phyloP scores from a whole-genome alignment of 2,797 vertebrate species.

The Anabacerthia variegaticeps region DNA sequence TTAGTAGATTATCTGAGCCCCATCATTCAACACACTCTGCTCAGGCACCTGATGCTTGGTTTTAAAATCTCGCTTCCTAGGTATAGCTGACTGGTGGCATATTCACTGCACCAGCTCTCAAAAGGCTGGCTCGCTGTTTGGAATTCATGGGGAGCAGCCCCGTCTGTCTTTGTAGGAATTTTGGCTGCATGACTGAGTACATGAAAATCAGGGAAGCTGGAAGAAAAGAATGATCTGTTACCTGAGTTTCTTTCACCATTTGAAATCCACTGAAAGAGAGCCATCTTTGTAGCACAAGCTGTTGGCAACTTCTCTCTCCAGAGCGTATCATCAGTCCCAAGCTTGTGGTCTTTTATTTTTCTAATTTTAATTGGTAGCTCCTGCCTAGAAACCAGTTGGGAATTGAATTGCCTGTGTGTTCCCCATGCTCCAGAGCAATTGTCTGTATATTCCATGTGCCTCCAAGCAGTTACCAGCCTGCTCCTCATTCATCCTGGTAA shows the following conservation, averaged over 20 bases:
- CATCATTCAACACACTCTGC: not conserved
- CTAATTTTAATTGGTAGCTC: conserved; percentile 71
- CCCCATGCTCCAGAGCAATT: conserved; percentile 38
- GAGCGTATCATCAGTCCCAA: conserved; percentile 44
- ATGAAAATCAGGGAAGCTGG: conserved; percentile 50
- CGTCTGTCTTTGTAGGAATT: conserved; percentile 55
- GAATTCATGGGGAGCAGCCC: conserved; percentile 46
- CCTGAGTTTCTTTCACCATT: conserved; percentile 55
- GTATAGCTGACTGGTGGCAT: conserved; percentile 29
- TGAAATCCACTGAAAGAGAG: conserved; percentile 58
- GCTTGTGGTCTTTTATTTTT: conserved; percentile 53
- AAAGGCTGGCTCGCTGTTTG: conserved; percentile 1
- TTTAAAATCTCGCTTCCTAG: conserved; percentile 13
- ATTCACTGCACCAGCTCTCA: conserved; percentile 39
- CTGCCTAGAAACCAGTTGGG: conserved; percentile 64
- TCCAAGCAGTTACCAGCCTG: conserved; percentile 49
- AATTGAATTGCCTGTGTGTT: conserved; percentile 52
- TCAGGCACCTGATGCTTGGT: not conserved
- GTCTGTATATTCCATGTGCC: conserved; percentile 22
- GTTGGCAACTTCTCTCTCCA: conserved; percentile 60
- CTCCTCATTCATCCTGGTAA: conserved; percentile 47
- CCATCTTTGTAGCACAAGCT: conserved; percentile 65
- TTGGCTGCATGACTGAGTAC: conserved; percentile 46
- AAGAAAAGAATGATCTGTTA: conserved; percentile 65
- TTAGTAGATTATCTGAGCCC: not conserved